Evolutionary conservation across 2,888 invertebrate genomes (phyloP).

Genomic region (Tryphoninae sp.): DNA sequence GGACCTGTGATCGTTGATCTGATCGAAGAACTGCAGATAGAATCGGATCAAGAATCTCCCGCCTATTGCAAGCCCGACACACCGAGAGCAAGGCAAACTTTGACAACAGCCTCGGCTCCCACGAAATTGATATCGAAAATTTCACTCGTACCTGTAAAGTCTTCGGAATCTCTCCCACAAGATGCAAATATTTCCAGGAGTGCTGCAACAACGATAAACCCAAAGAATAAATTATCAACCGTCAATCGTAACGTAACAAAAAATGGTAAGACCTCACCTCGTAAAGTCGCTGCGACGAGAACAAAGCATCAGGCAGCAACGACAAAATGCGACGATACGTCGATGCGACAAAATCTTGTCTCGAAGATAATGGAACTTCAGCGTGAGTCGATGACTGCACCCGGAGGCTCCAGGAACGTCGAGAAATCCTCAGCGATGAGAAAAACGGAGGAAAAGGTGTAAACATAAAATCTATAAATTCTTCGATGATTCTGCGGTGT

Average conservation of each 20-base stretch:
- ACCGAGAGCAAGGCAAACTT: constrained; percentile 64
- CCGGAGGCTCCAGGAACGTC: constrained; percentile 40
- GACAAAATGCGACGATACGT: constrained; percentile 54
- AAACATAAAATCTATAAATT: constrained; percentile 6
- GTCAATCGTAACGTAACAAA: neutral
- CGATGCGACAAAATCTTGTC: constrained; percentile 65
- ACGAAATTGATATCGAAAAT: constrained; percentile 57
- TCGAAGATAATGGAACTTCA: constrained; percentile 73
- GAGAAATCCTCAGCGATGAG: constrained; percentile 59
- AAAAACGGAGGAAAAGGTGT: constrained; percentile 70
- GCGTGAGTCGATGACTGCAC: constrained; percentile 67
- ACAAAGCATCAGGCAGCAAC: constrained; percentile 24
- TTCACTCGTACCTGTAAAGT: constrained; percentile 54
- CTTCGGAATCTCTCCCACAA: constrained; percentile 14
- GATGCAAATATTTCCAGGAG: constrained; percentile 34
- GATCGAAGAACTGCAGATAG: constrained; percentile 86
- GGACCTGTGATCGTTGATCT: constrained; percentile 88
- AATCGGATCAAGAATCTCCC: constrained; percentile 77
- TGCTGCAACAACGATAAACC: constrained; percentile 59
- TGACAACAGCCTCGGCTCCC: constrained; percentile 68
- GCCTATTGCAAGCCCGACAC: constrained; percentile 74
- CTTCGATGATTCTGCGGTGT: no score
- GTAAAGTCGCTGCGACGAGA: constrained; percentile 38
- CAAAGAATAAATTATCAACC: constrained; percentile 61
- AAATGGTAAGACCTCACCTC: constrained; percentile 37